These are phyloP conservation scores for Passer domesticus DNA, from an alignment of 2,113 vertebrate genomes.

Conservation along the genomic window DNA sequence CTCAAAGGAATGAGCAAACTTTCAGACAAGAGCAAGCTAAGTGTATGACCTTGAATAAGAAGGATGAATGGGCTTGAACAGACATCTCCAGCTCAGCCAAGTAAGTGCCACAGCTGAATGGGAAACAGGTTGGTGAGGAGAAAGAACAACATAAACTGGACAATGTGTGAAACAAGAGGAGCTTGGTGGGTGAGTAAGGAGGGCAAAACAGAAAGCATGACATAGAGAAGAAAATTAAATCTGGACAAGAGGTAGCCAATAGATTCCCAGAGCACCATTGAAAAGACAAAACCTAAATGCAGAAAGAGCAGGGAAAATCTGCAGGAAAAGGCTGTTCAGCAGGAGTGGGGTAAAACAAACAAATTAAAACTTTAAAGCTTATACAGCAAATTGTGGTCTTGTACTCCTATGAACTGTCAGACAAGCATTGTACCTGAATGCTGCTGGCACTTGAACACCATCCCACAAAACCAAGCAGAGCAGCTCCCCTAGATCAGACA, in stretches of 20 bases:
- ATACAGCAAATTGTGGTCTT: neutral
- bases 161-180: neutral
- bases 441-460: neutral
- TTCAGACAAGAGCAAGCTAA: neutral
- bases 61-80: neutral
- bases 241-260: neutral
- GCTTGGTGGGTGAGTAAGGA: neutral
- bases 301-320: neutral
- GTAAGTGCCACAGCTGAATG: neutral
- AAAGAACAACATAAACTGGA: neutral
- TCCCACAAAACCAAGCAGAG: neutral
- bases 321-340: neutral
- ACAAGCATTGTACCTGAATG: neutral
- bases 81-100: neutral
- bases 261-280: neutral
- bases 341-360: neutral
- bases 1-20: neutral
- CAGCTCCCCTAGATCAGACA: neutral
- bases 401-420: neutral
- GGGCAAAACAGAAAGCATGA: neutral
- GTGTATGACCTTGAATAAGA: neutral
- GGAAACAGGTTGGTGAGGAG: neutral
- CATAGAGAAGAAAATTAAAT: neutral
- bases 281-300: neutral
- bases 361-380: neutral